These are phyloP conservation scores for Buteo buteo DNA, from an alignment of 2,113 vertebrate species.

Conservation along the genomic window DNA sequence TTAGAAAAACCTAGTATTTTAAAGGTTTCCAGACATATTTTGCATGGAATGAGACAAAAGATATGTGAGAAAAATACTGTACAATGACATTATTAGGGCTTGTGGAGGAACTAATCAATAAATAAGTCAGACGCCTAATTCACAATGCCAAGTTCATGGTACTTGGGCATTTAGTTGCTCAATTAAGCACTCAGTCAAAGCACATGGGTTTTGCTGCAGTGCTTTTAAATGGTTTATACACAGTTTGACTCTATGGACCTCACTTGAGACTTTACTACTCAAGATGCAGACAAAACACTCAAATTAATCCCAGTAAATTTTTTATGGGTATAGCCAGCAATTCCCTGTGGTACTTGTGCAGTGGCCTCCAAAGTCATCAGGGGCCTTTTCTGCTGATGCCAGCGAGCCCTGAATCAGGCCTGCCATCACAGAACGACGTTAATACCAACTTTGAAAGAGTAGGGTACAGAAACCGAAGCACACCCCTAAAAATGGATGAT, in stretches of 20 bases:
- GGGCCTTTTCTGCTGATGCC: background rate
- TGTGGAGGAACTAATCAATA: background rate
- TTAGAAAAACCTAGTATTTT: background rate
- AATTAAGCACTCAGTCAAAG: background rate
- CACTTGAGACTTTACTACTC: background rate
- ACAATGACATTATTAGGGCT: background rate
- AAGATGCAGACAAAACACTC: background rate
- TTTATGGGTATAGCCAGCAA: background rate
- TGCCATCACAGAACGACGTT: background rate
- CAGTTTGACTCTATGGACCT: background rate
- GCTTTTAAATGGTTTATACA: background rate
- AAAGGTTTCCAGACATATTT: background rate
- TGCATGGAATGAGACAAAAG: background rate
- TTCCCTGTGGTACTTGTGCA: background rate
- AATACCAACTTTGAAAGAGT: background rate
- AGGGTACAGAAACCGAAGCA: background rate
- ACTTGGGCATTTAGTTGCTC: background rate
- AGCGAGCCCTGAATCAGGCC: background rate
- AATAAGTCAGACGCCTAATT: background rate
- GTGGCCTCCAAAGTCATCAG: background rate
- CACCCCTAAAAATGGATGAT: background rate
- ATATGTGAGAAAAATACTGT: background rate
- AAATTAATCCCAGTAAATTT: background rate
- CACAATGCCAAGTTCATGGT: background rate
- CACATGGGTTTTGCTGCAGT: background rate